Base-by-base conservation (phyloP, 1,140 invertebrate species). In the Aphidius ervi region DNA sequence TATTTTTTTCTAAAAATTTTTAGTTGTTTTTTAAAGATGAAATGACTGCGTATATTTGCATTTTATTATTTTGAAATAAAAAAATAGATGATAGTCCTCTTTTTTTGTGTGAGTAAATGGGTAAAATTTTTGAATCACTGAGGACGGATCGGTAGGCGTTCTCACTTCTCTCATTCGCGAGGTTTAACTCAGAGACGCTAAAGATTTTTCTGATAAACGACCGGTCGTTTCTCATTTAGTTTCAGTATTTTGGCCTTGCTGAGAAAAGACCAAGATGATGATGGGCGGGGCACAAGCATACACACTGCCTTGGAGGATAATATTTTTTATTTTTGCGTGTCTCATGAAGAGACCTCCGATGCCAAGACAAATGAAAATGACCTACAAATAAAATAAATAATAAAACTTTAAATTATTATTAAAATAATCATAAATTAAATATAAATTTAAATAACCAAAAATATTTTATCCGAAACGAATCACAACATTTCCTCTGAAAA, bases 201-300 rank as follows among this genome's bases (percentile, higher is more conserved):
- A 70, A 61, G 53, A 56, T 56, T 66, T 68, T 59, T 68, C 73
- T 77, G 76, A 79, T 79, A 77, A 78, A 78, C 70, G 75, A 76
- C 72, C 65, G 67, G 63, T 64, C 70, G 70, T 75, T 74, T 73
- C 72, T 76, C 70, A 71, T 73, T 70, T 71, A 63, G 63, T 69
- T 69, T 62, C 70, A 43, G n/a, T 16, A 73, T 70, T 70, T 70
- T 49, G 48, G 23, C 23, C 23, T 31, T 31, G 23, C 41, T 42
- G 65, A 63, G 63, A 59, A 65, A 63, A 67, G 68, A 70, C 63
- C 62, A 69, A 68, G 61, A 63, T 61, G 60, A 65, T 77, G 72
- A 71, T 70, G 74, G 71, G 68, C 71, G 64, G 63, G 63, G 63
- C 61, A 43, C 39, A 23, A 37, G 40, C 49, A 56, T 31, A 46